Base-by-base conservation (phyloP, 2,113 vertebrate species). In the Entomyzon cyanotis region DNA sequence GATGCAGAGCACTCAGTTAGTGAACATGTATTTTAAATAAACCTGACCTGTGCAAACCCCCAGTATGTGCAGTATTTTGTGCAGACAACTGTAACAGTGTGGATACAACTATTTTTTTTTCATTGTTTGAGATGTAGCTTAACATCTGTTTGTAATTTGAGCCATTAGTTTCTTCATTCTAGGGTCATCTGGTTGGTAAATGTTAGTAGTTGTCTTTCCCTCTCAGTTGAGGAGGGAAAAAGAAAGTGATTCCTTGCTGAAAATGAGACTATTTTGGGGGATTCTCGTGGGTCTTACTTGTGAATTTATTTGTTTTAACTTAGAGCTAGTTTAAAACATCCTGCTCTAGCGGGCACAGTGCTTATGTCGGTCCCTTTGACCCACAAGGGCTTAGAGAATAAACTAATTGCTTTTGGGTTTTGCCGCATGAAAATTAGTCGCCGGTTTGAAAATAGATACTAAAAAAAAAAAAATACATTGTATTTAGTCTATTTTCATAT, bases 181-280 rank as follows among this genome's bases (percentile, higher is more conserved):
- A 5, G 15, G 25, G 15, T 80, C 12, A 10, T 18, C 14, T 55
- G 37, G 37, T 25, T 71, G 37, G 50, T 55, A 13, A 27, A 46
- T 5, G 10, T 33, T 52, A n/a, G 18, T 27, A 11, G 42, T 24
- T 69, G 44, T 12, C 44, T 52, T 41, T 22, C 28, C 31, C 9
- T 27, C 25, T 80, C 63, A 16, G 2, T 11, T 39, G 25, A 1
- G 22, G 30, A 3, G 31, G 3, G 4, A 4, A 2, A 27, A 39
- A 41, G 60, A 42, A 30, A 42, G 50, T 5, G 42, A 64, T 33
- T 69, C 63, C 42, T 67, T 67, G 27, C 35, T 65, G 64, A 31
- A 78, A 52, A 55, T 37, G 18, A 64, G 41, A 24, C n/a, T 35
- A 0, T 20, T 46, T 37, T 1, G 41, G 35, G 27, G 27, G 7